Percentiles rank a stretch among this genome's conserved stretches.
Conservation (phyloP, 2,888 invertebrate genomes). For the Melolontha melolontha region DNA sequence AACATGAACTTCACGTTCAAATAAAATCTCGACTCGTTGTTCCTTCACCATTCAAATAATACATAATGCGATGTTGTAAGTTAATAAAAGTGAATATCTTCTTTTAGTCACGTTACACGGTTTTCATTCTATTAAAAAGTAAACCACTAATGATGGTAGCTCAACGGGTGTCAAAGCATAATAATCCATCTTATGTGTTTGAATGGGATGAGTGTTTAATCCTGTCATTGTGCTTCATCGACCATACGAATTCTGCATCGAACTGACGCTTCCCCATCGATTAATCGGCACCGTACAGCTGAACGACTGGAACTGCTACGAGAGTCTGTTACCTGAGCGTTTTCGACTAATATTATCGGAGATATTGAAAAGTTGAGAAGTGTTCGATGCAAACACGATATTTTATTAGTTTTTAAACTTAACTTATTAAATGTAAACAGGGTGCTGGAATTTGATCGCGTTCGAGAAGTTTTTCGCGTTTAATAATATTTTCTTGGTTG, state of each 20-base stretch:
- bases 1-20: no score
- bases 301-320: conserved; percentile 47
- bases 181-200: conserved; percentile 64
- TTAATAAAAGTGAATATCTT: conserved; percentile 43
- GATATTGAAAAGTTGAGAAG: conserved; percentile 56
- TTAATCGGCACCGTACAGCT: conserved; percentile 40
- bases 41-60: no score
- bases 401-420: conserved; percentile 49
- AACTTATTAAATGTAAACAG: conserved; percentile 49
- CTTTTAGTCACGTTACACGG: conserved; percentile 40
- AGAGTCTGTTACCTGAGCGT: conserved; percentile 53
- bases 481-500: neutral
- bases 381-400: conserved; percentile 55
- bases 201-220: conserved; percentile 65
- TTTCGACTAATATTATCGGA: conserved; percentile 54
- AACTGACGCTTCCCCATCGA: conserved; percentile 32
- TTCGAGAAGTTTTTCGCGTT: conserved; percentile 16
- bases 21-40: no score
- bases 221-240: conserved; percentile 59
- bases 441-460: conserved; percentile 24
- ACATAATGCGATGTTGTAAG: neutral
- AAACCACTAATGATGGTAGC: conserved; percentile 58
- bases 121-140: conserved; percentile 47
- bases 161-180: conserved; percentile 58
- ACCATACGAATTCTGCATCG: conserved; percentile 38